A percentile compares a stretch with the other conserved stretches of the same genome.
Conservation (phyloP, 2,797 vertebrate genomes). For the Microctenopoma lineatum region DNA sequence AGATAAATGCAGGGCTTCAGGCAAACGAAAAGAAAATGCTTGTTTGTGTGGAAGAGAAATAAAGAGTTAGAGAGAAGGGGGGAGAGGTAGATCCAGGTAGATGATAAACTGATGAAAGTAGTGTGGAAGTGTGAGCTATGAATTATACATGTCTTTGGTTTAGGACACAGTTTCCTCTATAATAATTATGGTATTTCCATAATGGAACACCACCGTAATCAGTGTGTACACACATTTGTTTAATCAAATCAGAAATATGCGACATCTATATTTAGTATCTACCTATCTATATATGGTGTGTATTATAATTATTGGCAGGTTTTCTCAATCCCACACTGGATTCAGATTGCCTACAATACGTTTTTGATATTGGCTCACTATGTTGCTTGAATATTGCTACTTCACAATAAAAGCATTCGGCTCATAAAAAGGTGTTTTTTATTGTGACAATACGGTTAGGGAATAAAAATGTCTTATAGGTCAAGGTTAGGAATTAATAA, state of each 20-base stretch:
- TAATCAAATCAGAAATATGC: not conserved
- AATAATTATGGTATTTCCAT: not conserved
- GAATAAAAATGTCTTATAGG: not conserved
- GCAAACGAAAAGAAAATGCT: slow-evolving; percentile 29
- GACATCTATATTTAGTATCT: not conserved
- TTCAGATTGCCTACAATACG: not conserved
- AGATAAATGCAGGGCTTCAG: slow-evolving; percentile 62
- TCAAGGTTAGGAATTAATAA: not conserved
- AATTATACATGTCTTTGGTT: slow-evolving; percentile 32
- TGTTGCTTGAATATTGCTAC: no score
- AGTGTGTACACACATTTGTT: not conserved
- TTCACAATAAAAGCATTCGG: no score
- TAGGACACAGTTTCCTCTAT: not conserved
- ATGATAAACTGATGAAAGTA: slow-evolving; percentile 22
- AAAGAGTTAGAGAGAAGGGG: slow-evolving; percentile 2
- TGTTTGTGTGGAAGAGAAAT: not conserved
- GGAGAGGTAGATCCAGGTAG: slow-evolving; percentile 18
- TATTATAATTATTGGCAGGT: not conserved
- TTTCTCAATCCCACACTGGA: not conserved
- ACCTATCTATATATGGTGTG: not conserved
- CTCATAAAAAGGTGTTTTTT: not conserved
- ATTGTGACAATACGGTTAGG: no score
- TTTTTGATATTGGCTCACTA: no score
- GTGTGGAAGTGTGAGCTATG: slow-evolving; percentile 14
- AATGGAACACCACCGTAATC: not conserved